A percentile compares a stretch with the other conserved stretches of the same genome.
Conservation (phyloP, 2,113 vertebrate genomes). For the Neodon shergylaensis region DNA sequence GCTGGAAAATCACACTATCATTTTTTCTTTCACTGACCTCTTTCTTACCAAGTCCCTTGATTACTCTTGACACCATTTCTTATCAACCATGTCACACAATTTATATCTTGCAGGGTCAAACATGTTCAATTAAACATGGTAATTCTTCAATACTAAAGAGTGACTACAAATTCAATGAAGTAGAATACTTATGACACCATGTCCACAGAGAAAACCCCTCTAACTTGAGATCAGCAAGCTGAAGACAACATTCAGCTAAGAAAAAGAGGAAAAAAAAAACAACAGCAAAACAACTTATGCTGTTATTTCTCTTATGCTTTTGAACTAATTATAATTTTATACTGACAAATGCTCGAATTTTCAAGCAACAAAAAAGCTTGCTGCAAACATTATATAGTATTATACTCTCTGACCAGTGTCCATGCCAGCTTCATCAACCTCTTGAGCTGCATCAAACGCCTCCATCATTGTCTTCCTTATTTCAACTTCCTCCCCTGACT, state of each 20-base stretch:
- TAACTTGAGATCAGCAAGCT: not conserved
- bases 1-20: not conserved
- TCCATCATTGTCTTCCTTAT: not conserved
- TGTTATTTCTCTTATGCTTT: too few relatives aligned
- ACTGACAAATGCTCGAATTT: fast-evolving
- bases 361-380: not conserved
- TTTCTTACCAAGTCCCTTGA: not conserved
- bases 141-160: not conserved
- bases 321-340: not conserved
- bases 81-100: not conserved
- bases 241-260: too few relatives aligned
- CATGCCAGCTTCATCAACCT: not conserved
- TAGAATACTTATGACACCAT: not conserved
- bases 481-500: fast-evolving
- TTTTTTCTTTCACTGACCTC: not conserved
- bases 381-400: not conserved
- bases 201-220: too few relatives aligned
- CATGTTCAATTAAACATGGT: not conserved
- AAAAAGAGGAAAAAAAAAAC: not conserved
- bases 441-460: not conserved
- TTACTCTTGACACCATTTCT: not conserved
- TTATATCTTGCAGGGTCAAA: not conserved
- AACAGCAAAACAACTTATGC: not conserved
- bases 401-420: not conserved
- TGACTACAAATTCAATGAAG: not conserved